Percentiles rank a stretch among this genome's conserved stretches.
phyloP scores from a whole-genome alignment of 2,113 vertebrate species.

The Phoenicopterus ruber region DNA sequence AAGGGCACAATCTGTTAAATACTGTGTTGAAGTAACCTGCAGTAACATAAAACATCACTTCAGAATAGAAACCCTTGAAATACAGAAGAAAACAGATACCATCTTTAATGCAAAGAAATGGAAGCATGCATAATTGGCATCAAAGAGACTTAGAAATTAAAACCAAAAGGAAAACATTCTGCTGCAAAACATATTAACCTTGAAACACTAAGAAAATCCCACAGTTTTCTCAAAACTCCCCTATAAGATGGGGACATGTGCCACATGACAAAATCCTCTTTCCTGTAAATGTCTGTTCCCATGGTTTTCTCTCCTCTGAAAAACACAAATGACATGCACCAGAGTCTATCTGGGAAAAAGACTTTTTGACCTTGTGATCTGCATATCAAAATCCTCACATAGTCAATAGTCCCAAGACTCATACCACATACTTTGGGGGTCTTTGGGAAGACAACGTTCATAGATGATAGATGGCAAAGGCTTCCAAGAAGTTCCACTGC shows the following conservation, averaged over 20 bases:
- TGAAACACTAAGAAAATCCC: neutral
- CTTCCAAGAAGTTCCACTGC: neutral
- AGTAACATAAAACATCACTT: neutral
- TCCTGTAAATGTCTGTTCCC: neutral
- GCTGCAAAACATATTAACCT: neutral
- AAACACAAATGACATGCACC: neutral
- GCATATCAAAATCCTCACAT: neutral
- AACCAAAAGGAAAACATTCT: neutral
- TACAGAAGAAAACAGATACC: neutral
- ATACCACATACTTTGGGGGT: neutral
- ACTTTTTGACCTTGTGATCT: neutral
- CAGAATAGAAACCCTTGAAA: neutral
- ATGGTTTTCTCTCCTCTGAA: neutral
- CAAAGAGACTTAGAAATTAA: neutral
- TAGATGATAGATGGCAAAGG: neutral
- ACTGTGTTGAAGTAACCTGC: neutral
- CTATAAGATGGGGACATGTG: neutral
- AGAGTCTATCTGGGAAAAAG: neutral
- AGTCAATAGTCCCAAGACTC: neutral
- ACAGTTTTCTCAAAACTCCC: neutral
- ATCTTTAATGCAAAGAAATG: neutral
- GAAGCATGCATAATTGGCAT: neutral
- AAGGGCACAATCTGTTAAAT: neutral
- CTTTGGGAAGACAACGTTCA: neutral
- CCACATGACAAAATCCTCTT: neutral